Evolutionary conservation across 2,797 vertebrate genomes (phyloP).

Genomic region (Chelidonichthys spinosus): DNA sequence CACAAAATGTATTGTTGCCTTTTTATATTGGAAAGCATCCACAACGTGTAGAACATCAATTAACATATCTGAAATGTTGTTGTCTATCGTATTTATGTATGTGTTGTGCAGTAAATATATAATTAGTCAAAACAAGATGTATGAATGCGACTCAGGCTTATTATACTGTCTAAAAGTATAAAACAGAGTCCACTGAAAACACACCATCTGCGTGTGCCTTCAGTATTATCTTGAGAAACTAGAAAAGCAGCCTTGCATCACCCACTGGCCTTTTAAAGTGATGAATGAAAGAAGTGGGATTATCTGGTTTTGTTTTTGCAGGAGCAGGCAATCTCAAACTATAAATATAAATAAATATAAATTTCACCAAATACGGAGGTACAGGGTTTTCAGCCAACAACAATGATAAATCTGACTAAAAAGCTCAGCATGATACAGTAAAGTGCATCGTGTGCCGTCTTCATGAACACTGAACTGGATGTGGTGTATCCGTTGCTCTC

Average conservation of each 20-base stretch:
- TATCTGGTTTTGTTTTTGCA: neutral
- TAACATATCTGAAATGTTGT: neutral
- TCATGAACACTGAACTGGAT: neutral
- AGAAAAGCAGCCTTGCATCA: neutral
- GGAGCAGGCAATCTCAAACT: neutral
- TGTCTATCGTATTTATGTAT: fast-evolving
- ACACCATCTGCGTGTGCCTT: neutral
- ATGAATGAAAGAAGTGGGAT: neutral
- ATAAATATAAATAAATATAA: neutral
- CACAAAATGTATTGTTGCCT: neutral
- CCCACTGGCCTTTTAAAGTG: neutral
- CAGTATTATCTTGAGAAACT: neutral
- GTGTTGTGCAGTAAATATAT: neutral
- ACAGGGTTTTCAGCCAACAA: neutral
- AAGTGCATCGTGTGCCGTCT: neutral
- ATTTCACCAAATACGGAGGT: neutral
- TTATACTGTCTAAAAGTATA: neutral
- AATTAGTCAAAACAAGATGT: neutral
- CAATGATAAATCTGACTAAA: neutral
- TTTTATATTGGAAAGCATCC: neutral
- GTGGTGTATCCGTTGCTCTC: neutral
- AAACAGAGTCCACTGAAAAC: neutral
- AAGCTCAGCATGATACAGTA: neutral
- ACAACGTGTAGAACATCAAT: neutral
- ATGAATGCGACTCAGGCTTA: fast-evolving